These are phyloP conservation scores for Sympetrum striolatum DNA, from an alignment of 2,888 invertebrate genomes.

Conservation along the genomic window DNA sequence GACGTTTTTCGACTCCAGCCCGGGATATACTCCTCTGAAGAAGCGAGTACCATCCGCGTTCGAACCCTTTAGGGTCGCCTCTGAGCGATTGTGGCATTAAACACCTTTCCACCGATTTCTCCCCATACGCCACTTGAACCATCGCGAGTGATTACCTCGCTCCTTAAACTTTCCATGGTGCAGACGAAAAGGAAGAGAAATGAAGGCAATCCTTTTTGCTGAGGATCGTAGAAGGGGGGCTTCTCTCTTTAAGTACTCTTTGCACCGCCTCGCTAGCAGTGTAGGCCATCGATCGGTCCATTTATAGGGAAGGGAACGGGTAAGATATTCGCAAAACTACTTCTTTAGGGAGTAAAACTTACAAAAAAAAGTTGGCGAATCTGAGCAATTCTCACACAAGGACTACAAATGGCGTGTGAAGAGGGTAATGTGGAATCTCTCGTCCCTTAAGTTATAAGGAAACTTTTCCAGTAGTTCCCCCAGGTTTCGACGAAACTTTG, in stretches of 20 bases:
- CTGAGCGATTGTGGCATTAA: not conserved
- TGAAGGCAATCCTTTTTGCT: not conserved
- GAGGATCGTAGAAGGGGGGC: not conserved
- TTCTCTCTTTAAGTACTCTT: not conserved
- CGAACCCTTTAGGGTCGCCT: no score
- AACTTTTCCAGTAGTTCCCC: no score
- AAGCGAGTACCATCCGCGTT: no score
- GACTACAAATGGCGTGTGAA: not conserved
- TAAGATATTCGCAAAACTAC: not conserved
- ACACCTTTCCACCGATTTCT: not conserved
- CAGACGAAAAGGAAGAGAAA: not conserved
- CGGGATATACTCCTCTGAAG: no score
- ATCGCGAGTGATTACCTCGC: not conserved
- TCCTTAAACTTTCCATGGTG: not conserved
- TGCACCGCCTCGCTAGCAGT: not conserved
- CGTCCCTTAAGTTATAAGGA: no score
- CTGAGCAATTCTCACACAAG: not conserved
- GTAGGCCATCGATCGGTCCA: not conserved
- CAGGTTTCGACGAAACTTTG: no score
- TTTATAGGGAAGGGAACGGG: not conserved
- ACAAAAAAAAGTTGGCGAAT: not conserved
- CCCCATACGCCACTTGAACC: not conserved
- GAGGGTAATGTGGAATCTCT: not conserved
- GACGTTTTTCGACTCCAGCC: no score
- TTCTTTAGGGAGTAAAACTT: not conserved